Evolutionary conservation across 2,888 invertebrate species (phyloP).

Genomic region (Asteroscopus sphinx): DNA sequence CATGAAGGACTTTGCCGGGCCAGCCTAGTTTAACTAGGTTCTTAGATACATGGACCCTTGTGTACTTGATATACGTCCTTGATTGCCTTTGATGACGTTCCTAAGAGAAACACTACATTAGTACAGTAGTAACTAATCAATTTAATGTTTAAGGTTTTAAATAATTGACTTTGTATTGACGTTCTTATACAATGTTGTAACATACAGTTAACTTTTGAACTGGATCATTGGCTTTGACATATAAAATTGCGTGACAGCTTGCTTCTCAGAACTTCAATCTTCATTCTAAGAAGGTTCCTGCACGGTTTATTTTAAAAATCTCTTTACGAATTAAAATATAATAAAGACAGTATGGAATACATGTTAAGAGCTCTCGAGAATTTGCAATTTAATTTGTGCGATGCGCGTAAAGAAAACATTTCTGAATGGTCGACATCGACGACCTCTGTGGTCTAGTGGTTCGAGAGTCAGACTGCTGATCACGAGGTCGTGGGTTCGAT

Average conservation of each 20-base stretch:
- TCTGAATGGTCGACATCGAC: slow-evolving; percentile 50
- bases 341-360: slow-evolving; percentile 65
- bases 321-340: slow-evolving; percentile 64
- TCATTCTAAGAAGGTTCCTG: slow-evolving; percentile 19
- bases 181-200: background rate
- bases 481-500: too few relatives aligned
- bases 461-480: too few relatives aligned
- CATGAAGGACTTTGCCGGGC: slow-evolving; percentile 2
- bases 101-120: too few relatives aligned
- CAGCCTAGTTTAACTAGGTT: background rate
- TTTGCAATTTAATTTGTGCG: slow-evolving; percentile 67
- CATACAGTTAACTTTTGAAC: slow-evolving; percentile 3
- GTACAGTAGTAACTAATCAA: too few relatives aligned
- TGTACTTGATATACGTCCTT: too few relatives aligned
- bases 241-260: slow-evolving; percentile 9
- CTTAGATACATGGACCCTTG: background rate
- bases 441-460: too few relatives aligned
- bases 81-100: too few relatives aligned
- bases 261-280: slow-evolving; percentile 11
- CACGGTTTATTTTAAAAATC: slow-evolving; percentile 54
- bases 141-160: too few relatives aligned
- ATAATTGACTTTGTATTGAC: background rate
- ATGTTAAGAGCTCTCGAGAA: slow-evolving; percentile 59
- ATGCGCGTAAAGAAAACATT: slow-evolving; percentile 64
- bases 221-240: background rate